A percentile compares a stretch with the other conserved stretches of the same genome.
Evolutionary conservation across 2,888 invertebrate species (phyloP).

Genomic region (Horisme vitalbata): DNA sequence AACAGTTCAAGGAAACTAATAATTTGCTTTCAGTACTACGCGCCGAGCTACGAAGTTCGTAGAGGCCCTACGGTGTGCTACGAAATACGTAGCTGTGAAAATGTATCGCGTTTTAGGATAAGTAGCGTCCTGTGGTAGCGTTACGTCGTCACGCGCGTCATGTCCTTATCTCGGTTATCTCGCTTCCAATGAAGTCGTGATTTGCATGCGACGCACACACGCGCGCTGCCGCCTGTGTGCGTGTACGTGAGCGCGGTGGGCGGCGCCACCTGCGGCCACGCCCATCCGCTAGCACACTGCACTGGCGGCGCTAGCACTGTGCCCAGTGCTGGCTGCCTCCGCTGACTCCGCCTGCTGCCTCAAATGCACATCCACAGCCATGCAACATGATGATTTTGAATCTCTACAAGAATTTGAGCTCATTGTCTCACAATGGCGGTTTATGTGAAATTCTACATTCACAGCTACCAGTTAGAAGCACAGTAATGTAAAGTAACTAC

Average conservation of each 20-base stretch:
- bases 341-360: too few relatives aligned
- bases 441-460: slow-evolving; percentile 5
- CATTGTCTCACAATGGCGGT: slow-evolving; percentile 12
- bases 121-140: too few relatives aligned
- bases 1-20: too few relatives aligned
- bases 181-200: slow-evolving; percentile 34
- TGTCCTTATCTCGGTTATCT: slow-evolving; percentile 35
- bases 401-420: slow-evolving; percentile 4
- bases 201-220: slow-evolving; percentile 39
- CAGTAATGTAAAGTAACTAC: neutral
- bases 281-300: slow-evolving; percentile 31
- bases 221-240: slow-evolving; percentile 16
- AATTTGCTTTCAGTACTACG: neutral
- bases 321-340: slow-evolving; percentile 3
- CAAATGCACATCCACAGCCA: too few relatives aligned
- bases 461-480: slow-evolving; percentile 7
- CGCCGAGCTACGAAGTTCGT: slow-evolving; percentile 9
- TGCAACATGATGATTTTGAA: too few relatives aligned
- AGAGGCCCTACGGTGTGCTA: slow-evolving; percentile 25
- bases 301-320: slow-evolving; percentile 6
- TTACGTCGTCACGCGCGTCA: too few relatives aligned
- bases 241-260: slow-evolving; percentile 28
- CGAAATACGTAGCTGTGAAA: slow-evolving; percentile 34
- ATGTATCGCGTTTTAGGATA: slow-evolving; percentile 26
- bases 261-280: slow-evolving; percentile 38